These are phyloP conservation scores for Syngnathoides biaculeatus DNA, from an alignment of 2,113 vertebrate species.

Conservation along the genomic window DNA sequence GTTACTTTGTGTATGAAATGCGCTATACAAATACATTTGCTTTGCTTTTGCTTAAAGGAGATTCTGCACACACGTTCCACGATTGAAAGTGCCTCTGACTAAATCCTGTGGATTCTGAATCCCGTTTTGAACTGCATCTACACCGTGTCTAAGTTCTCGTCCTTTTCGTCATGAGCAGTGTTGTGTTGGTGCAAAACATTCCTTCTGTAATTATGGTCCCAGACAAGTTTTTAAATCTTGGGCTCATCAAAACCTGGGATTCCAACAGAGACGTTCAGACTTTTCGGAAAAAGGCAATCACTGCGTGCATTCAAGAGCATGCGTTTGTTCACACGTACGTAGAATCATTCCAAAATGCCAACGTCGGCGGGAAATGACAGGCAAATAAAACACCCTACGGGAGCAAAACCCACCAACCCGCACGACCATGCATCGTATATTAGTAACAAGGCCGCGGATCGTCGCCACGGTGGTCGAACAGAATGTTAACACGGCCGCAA, in stretches of 20 bases:
- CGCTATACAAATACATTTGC: no score
- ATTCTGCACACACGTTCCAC: no score
- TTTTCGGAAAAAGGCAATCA: not conserved
- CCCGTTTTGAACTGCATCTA: no score
- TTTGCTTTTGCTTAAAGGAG: no score
- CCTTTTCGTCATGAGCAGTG: no score
- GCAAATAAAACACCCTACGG: not conserved
- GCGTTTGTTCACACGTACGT: slow-evolving; percentile 23
- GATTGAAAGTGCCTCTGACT: no score
- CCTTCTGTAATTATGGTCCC: no score
- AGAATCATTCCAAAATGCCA: not conserved
- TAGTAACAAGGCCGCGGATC: slow-evolving; percentile 42
- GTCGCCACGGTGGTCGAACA: slow-evolving; percentile 37
- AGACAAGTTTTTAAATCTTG: not conserved
- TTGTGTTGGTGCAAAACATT: no score
- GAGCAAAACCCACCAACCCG: slow-evolving; percentile 7
- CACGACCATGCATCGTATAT: slow-evolving; percentile 27
- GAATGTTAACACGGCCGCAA: slow-evolving; percentile 25
- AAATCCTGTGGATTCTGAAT: no score
- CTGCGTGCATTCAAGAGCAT: slow-evolving; percentile 15
- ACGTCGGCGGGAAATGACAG: not conserved
- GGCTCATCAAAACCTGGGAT: not conserved
- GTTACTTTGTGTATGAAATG: no score
- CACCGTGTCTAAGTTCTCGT: no score
- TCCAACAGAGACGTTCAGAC: not conserved